Evolutionary conservation across 92 coral and sea anemone species (phyloP).

Genomic region (Parazoanthus atlanticus): DNA sequence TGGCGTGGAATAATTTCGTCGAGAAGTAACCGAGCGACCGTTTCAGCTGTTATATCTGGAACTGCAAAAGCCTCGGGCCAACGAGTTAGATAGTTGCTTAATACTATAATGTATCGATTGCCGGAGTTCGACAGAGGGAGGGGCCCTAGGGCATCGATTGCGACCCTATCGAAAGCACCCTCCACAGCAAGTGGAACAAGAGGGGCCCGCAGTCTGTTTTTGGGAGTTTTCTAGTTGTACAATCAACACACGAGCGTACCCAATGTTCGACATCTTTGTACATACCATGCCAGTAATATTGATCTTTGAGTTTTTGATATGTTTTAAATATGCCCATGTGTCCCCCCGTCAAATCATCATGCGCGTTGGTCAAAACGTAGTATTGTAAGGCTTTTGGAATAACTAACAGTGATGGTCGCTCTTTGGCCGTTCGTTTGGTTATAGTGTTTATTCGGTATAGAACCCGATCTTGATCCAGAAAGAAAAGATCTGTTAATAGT

Average conservation of each 20-base stretch:
- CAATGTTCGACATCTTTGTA: conserved; percentile 58
- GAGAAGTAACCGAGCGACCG: conserved; percentile 27
- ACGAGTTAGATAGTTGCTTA: conserved; percentile 60
- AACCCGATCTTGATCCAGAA: conserved; percentile 28
- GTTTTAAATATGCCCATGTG: conserved; percentile 66
- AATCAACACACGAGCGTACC: conserved; percentile 43
- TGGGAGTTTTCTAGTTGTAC: conserved; percentile 50
- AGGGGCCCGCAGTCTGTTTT: conserved; percentile 23
- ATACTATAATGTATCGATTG: conserved; percentile 59
- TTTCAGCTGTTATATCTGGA: conserved; percentile 48
- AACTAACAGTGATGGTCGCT: conserved; percentile 40
- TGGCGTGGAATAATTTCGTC: conserved; percentile 32
- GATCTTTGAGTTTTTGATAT: conserved; percentile 50
- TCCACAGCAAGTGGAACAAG: conserved; percentile 49
- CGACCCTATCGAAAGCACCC: conserved; percentile 53
- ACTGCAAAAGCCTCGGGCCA: conserved; percentile 83
- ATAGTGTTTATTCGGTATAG: conserved; percentile 17
- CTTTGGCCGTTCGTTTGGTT: not conserved
- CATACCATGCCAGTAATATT: conserved; percentile 61
- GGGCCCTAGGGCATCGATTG: conserved; percentile 65
- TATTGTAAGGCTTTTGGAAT: conserved; percentile 51
- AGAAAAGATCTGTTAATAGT: not conserved
- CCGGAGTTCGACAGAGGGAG: conserved; percentile 61
- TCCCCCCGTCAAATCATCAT: conserved; percentile 62
- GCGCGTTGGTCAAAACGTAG: conserved; percentile 55